Base-by-base conservation (phyloP, 2,888 invertebrate species). In the Elegia similella region DNA sequence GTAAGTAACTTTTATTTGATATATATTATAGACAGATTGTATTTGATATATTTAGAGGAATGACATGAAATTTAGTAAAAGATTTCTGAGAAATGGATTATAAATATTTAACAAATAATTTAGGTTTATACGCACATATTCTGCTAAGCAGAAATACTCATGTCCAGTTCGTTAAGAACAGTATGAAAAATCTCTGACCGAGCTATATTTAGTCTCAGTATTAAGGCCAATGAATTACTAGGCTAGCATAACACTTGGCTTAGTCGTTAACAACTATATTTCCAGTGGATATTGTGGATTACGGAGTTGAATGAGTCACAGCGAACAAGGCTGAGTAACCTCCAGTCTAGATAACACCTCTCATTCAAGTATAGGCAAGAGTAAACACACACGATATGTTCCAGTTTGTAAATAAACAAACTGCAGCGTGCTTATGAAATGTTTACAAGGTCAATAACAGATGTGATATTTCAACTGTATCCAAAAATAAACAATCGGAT, bases 201-300 rank as follows among this genome's bases (percentile, higher is more conserved):
- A 48, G n/a, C n/a, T 34, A 10, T 34, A 34, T 12, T 38, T 12
- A n/a, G 38, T 38, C 10, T 38, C 2, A n/a, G 29, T 30, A 48
- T 48, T 53, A 30, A 23, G n/a, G 42, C 30, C 43, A 8, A 52
- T 59, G 59, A 60, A 62, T 58, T 52, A 52, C 52, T 42, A 54
- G 17, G 52, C 42, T 54, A 50, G 46, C 52, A 53, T 52, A 55
- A 53, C 34, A 57, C 59, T 59, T 44, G 59, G 50, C 59, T 15
- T 55, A 46, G n/a, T 43, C 48, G 50, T 30, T 57, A 55, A 42
- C 13, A 46, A 12, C 55, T 53, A 46, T 52, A 59, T 80, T 80
- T 86, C 86, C 85, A 81, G 78, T 76, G 76, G 67, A 68, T 70
- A 76, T 75, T 68, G 72, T 77, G 75, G 79, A 79, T 62, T 69